These are phyloP conservation scores for Enteromius thamalakanensis DNA, from an alignment of 2,797 vertebrate species.

Conservation along the genomic window DNA sequence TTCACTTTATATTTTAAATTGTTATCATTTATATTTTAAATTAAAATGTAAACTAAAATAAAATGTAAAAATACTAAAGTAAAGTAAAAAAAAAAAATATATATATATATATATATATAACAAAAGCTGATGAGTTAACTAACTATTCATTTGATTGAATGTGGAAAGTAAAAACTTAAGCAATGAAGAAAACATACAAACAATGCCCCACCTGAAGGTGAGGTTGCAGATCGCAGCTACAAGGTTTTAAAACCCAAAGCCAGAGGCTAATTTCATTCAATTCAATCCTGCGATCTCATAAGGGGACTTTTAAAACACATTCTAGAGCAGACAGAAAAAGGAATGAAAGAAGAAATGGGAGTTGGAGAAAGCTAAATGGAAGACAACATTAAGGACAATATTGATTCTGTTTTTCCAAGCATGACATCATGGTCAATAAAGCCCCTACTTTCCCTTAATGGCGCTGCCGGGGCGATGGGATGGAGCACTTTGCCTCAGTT, in stretches of 20 bases:
- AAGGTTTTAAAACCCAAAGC: slow-evolving; percentile 41
- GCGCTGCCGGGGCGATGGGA: slow-evolving; percentile 63
- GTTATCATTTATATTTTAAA: too few relatives aligned
- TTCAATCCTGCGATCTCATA: slow-evolving; percentile 19
- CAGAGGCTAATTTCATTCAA: slow-evolving; percentile 42
- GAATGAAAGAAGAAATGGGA: slow-evolving; percentile 42
- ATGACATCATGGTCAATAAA: slow-evolving; percentile 69
- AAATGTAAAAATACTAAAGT: neutral
- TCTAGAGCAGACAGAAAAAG: slow-evolving; percentile 48
- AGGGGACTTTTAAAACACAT: slow-evolving; percentile 44
- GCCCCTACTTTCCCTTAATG: slow-evolving; percentile 62
- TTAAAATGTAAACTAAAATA: neutral
- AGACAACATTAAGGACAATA: slow-evolving; percentile 69
- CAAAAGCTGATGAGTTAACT: neutral
- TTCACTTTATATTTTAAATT: too few relatives aligned
- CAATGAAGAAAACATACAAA: slow-evolving; percentile 3
- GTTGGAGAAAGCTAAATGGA: slow-evolving; percentile 63
- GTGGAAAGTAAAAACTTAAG: neutral
- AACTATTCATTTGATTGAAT: neutral
- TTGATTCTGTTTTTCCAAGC: slow-evolving; percentile 68
- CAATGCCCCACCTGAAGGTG: slow-evolving; percentile 4
- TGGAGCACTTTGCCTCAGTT: slow-evolving; percentile 55
- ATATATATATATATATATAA: too few relatives aligned
- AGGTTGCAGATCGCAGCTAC: slow-evolving; percentile 28
- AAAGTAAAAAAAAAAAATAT: neutral